Evolutionary conservation across 1,140 invertebrate genomes (phyloP), one percentile per base, ranked within the genome.

Genomic region (Manduca sexta): DNA sequence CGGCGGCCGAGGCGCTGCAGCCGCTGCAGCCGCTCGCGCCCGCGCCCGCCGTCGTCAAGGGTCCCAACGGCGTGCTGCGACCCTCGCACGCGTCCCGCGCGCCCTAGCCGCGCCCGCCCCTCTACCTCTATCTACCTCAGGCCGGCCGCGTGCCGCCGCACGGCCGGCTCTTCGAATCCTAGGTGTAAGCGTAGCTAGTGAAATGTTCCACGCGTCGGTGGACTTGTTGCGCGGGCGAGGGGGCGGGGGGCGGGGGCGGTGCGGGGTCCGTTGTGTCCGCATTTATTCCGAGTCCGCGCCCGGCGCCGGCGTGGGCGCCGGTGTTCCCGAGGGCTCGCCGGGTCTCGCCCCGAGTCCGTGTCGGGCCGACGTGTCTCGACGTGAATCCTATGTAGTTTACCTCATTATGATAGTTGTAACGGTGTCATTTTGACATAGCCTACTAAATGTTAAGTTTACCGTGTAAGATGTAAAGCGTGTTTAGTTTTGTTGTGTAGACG

Each of bases 311-410:
- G 3, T 11, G 13, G 4, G 2, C 12, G 16, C 16, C 13, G 5
- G 12, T 17, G 11, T 16, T 35, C 30, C 33, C 40, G 31, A 15
- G 13, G 13, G n/a, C 18, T 13, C 33, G 41, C 17, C 41, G 48
- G 15, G 13, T 43, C 15, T 49, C 44, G 15, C 11, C 29, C 46
- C 44, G 15, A 10, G 18, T 8, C 10, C 16, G 60, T 62, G 50
- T 52, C 37, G 61, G 61, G 64, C 64, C 65, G 60, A 59, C 61
- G 42, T 53, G 46, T 63, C 62, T 63, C 61, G 69, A 69, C 63
- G 56, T 65, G 67, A 60, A 73, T 82, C 78, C 78, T 82, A 82
- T 79, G 71, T 79, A 77, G 72, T 80, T 78, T 84, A 84, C 80
- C 80, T 84, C 80, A 81, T 55, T 78, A 71, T 69, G 53, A 70